Evolutionary conservation across 2,797 vertebrate species (phyloP).

Genomic region (Cynodonichthys magdalenae): DNA sequence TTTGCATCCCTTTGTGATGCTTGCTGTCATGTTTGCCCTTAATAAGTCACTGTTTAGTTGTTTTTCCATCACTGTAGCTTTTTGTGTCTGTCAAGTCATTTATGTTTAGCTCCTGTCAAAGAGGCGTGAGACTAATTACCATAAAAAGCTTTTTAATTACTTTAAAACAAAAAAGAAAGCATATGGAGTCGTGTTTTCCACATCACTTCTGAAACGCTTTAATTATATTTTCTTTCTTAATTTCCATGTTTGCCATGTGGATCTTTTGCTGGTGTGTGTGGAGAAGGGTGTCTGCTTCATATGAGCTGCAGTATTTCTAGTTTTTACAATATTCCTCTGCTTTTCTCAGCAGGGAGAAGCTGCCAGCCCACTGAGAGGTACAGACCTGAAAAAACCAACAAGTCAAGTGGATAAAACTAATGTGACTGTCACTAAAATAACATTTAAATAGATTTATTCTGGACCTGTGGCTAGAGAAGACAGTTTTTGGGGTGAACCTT

Average conservation of each 20-base stretch:
- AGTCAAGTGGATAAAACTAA: no score
- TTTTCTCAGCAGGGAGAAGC: no score
- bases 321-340: no score
- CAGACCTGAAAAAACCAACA: no score
- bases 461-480: no score
- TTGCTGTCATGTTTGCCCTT: not conserved
- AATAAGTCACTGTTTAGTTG: no score
- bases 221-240: not conserved
- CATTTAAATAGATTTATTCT: no score
- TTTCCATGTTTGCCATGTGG: slow-evolving; percentile 2
- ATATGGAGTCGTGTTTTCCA: slow-evolving; percentile 14
- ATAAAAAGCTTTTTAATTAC: slow-evolving; percentile 26
- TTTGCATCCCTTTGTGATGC: not conserved
- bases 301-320: no score
- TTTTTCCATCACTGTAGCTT: not conserved
- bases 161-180: slow-evolving; percentile 20
- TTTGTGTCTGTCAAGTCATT: slow-evolving; percentile 3
- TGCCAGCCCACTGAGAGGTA: no score
- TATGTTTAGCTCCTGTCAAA: slow-evolving; percentile 10
- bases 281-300: no score
- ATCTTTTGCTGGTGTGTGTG: not conserved
- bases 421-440: no score
- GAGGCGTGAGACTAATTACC: slow-evolving; percentile 14
- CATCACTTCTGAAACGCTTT: slow-evolving; percentile 1
- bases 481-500: no score